Percentiles rank a stretch among this genome's conserved stretches.
Conservation (phyloP, 2,888 invertebrate genomes). For the Ophion ventricosus region DNA sequence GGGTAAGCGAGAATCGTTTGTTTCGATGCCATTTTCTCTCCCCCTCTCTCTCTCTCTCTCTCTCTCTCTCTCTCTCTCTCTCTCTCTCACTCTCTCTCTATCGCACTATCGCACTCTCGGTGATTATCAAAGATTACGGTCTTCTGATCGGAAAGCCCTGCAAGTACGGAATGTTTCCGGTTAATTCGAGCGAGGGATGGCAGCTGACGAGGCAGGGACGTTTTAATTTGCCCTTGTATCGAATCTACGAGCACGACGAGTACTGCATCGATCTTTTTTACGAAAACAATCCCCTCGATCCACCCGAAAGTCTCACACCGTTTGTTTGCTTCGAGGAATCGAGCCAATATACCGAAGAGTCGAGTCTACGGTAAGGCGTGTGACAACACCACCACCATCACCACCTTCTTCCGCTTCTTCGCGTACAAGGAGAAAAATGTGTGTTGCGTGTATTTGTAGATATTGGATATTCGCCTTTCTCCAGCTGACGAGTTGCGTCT, state of each 20-base stretch:
- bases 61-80: slow-evolving; percentile 15
- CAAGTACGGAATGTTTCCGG: slow-evolving; percentile 67
- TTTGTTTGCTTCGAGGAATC: slow-evolving; percentile 77
- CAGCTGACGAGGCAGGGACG: slow-evolving; percentile 73
- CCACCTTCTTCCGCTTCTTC: too few relatives aligned
- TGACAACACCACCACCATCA: too few relatives aligned
- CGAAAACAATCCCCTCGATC: slow-evolving; percentile 35
- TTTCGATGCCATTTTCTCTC: background rate
- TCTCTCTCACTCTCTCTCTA: background rate
- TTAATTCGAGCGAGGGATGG: slow-evolving; percentile 71
- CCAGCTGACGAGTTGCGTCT: slow-evolving; percentile 86
- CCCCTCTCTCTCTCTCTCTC: background rate
- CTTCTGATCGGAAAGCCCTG: slow-evolving; percentile 74
- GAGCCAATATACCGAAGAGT: background rate
- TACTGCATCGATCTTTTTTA: slow-evolving; percentile 79
- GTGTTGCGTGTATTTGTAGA: slow-evolving; percentile 63
- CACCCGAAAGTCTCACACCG: slow-evolving; percentile 64
- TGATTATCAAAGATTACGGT: slow-evolving; percentile 75
- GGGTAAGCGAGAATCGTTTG: background rate
- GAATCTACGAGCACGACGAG: slow-evolving; percentile 67
- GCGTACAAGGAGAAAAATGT: background rate
- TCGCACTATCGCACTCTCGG: slow-evolving; percentile 20
- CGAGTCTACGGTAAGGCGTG: slow-evolving; percentile 54
- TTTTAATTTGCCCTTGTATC: slow-evolving; percentile 66
- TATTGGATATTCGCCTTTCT: slow-evolving; percentile 73